Evolutionary conservation across 1,140 invertebrate genomes (phyloP).

Genomic region (Lordiphosa collinella): DNA sequence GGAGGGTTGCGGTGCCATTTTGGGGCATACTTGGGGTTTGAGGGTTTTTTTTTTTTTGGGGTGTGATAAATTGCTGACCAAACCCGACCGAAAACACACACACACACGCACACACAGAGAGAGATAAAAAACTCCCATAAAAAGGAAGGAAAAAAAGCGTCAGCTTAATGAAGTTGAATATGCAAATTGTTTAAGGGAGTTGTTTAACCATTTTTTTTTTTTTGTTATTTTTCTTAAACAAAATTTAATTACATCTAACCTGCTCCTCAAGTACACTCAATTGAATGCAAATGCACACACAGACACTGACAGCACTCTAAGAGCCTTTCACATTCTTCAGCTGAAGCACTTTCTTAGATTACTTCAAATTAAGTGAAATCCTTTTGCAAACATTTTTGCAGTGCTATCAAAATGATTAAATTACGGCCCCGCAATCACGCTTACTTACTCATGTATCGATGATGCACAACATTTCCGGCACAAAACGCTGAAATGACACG

Average conservation of each 20-base stretch:
- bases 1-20: slow-evolving; percentile 1
- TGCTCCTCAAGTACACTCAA: slow-evolving; percentile 6
- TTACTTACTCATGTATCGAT: slow-evolving; percentile 51
- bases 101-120: slow-evolving; percentile 1
- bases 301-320: slow-evolving; percentile 15
- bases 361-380: slow-evolving; percentile 5
- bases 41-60: too few species aligned
- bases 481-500: slow-evolving; percentile 73
- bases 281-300: slow-evolving; percentile 26
- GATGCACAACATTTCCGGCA: slow-evolving; percentile 70
- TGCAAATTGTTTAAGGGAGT: slow-evolving; percentile 57
- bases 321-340: too few species aligned
- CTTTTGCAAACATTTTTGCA: neutral
- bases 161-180: slow-evolving; percentile 67
- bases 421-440: slow-evolving; percentile 25
- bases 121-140: slow-evolving; percentile 3
- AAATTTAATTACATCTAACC: slow-evolving; percentile 11
- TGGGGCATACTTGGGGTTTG: slow-evolving; percentile 20
- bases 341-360: slow-evolving; percentile 59
- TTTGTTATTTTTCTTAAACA: neutral
- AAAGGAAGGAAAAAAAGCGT: slow-evolving; percentile 13
- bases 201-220: too few species aligned
- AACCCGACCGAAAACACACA: slow-evolving; percentile 17
- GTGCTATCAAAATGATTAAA: slow-evolving; percentile 60
- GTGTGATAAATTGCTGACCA: slow-evolving; percentile 35